phyloP scores from a whole-genome alignment of 1,140 invertebrate genomes.

The Drosophila orosa region DNA sequence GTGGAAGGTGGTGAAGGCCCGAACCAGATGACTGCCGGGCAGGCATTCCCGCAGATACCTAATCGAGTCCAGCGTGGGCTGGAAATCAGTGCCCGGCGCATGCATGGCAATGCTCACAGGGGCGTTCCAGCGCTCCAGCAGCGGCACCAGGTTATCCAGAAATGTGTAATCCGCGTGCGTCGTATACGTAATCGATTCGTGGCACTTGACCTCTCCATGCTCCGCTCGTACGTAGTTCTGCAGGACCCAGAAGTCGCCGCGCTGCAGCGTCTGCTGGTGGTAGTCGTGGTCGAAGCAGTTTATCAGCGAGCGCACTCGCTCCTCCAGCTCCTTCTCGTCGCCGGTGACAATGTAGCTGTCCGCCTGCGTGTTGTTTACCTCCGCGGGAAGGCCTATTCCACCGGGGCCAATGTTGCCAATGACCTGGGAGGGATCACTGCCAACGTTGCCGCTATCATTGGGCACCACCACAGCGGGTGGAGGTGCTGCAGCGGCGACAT shows the following conservation, averaged over 20 bases:
- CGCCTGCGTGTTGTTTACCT: slow-evolving; percentile 68
- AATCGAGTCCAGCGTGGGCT: slow-evolving; percentile 88
- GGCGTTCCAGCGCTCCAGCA: slow-evolving; percentile 89
- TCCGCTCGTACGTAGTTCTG: slow-evolving; percentile 92
- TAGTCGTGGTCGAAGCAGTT: slow-evolving; percentile 88
- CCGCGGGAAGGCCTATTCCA: slow-evolving; percentile 18
- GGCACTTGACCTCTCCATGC: slow-evolving; percentile 87
- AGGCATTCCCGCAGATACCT: slow-evolving; percentile 88
- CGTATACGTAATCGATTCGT: slow-evolving; percentile 95
- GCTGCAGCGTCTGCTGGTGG: slow-evolving; percentile 88
- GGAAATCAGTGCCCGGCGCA: slow-evolving; percentile 90
- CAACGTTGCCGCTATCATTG: slow-evolving; percentile 50
- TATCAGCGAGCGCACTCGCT: slow-evolving; percentile 83
- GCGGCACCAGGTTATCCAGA: slow-evolving; percentile 93
- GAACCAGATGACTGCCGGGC: slow-evolving; percentile 87
- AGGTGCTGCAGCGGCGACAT: slow-evolving; percentile 7
- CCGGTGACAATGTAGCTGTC: slow-evolving; percentile 75
- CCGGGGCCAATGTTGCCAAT: slow-evolving; percentile 65
- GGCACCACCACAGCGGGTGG: slow-evolving; percentile 17
- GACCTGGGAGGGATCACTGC: slow-evolving; percentile 36
- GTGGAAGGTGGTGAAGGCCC: slow-evolving; percentile 92
- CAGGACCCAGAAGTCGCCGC: slow-evolving; percentile 95
- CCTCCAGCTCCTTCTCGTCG: slow-evolving; percentile 80
- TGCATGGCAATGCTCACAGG: slow-evolving; percentile 91
- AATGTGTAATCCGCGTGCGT: slow-evolving; percentile 96